Conservation (phyloP, 2,888 invertebrate species). For the Drosophila maculinotata region DNA sequence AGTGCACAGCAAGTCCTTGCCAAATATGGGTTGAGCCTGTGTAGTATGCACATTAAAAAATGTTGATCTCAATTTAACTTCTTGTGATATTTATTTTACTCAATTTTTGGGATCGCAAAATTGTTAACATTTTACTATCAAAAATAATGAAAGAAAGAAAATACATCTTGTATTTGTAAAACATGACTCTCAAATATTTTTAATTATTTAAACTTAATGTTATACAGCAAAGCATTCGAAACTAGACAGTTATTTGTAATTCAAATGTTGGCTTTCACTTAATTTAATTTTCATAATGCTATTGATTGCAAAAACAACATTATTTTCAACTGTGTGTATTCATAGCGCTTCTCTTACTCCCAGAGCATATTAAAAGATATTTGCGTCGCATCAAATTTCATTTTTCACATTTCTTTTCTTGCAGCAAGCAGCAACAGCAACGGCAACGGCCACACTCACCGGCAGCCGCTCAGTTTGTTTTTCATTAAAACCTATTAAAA, state of each 20-base stretch:
- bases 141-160: no score
- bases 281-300: no score
- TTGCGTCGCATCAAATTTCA: conserved; percentile 65
- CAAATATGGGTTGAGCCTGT: conserved; percentile 31
- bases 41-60: conserved; percentile 4
- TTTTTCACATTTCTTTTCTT: conserved; percentile 37
- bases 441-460: conserved; percentile 19
- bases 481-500: conserved; percentile 75
- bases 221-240: no score
- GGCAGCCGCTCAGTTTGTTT: conserved; percentile 60
- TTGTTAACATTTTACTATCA: no score
- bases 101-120: no score
- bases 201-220: no score
- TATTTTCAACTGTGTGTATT: not conserved
- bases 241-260: no score
- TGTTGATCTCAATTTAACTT: not conserved
- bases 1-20: conserved; percentile 43
- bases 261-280: no score
- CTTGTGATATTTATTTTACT: no score
- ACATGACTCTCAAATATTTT: no score
- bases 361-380: conserved; percentile 54
- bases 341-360: not conserved
- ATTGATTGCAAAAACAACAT: no score
- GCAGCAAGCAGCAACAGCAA: conserved; percentile 11
- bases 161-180: no score